A percentile compares a stretch with the other conserved stretches of the same genome.
Conservation (phyloP, 2,113 vertebrate species). For the Eubucco bourcierii region DNA sequence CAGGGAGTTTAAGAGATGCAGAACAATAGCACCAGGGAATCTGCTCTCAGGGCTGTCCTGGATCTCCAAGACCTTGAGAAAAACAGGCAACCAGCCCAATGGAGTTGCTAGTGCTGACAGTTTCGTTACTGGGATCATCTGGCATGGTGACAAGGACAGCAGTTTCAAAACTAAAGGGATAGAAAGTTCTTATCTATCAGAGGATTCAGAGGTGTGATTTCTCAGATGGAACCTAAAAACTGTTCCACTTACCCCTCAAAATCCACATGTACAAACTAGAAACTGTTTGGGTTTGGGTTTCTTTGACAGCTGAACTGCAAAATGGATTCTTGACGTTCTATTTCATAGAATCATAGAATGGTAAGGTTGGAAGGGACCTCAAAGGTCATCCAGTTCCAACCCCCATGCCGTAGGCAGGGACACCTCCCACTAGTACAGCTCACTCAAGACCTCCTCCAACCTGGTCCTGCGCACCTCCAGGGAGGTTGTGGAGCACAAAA, state of each 20-base stretch:
- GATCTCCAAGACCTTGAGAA: neutral
- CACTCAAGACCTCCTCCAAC: too few species aligned
- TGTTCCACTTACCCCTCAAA: neutral
- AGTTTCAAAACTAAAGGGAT: neutral
- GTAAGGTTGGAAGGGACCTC: too few species aligned
- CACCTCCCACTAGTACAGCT: too few species aligned
- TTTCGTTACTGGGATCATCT: slow-evolving; percentile 33
- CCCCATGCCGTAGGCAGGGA: too few species aligned
- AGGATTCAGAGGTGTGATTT: slow-evolving; percentile 28
- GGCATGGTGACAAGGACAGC: slow-evolving; percentile 30
- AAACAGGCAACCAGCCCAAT: neutral
- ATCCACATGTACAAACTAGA: neutral
- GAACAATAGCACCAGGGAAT: neutral
- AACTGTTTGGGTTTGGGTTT: neutral
- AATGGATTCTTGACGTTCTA: neutral
- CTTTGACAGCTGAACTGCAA: neutral
- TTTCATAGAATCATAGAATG: neutral
- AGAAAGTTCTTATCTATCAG: slow-evolving; percentile 28
- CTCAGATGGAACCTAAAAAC: neutral
- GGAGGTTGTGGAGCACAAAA: too few species aligned
- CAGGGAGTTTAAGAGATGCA: neutral
- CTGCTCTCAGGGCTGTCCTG: neutral
- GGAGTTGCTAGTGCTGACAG: slow-evolving; percentile 7
- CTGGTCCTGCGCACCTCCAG: too few species aligned
- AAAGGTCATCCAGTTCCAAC: too few species aligned